Evolutionary conservation across 1,140 invertebrate species (phyloP).

Genomic region (Drosophila mauritiana): DNA sequence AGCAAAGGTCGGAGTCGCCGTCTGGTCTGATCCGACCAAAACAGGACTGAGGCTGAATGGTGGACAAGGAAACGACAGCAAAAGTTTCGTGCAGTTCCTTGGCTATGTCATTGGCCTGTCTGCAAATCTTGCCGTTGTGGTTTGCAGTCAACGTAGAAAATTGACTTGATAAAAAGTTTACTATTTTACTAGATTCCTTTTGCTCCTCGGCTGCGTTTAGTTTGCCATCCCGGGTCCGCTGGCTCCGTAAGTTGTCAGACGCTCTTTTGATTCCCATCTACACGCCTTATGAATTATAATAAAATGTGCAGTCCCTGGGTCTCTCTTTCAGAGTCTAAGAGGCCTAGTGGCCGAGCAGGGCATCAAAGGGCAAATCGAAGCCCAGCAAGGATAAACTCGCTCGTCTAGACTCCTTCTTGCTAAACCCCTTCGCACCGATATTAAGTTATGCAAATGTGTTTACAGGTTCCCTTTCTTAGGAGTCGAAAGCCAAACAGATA

Average conservation of each 20-base stretch:
- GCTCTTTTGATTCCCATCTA: constrained; percentile 52
- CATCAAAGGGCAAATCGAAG: constrained; percentile 8
- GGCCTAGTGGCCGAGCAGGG: constrained; percentile 1
- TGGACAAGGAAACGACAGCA: constrained; percentile 53
- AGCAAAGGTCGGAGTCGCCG: constrained; percentile 73
- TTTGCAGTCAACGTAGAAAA: constrained; percentile 76
- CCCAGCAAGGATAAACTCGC: constrained; percentile 10
- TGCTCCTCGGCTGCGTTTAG: constrained; percentile 39
- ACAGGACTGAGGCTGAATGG: constrained; percentile 11
- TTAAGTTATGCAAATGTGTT: constrained; percentile 16
- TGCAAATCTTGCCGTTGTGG: constrained; percentile 71
- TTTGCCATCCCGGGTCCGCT: constrained; percentile 21
- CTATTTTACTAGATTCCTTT: constrained; percentile 32
- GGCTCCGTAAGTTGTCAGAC: constrained; percentile 52
- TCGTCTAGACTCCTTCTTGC: background rate
- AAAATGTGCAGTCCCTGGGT: constrained; percentile 39
- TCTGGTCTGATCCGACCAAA: constrained; percentile 59
- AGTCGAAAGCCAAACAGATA: constrained; percentile 16
- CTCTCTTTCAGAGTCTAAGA: background rate
- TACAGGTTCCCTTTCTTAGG: constrained; percentile 9
- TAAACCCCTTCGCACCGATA: background rate
- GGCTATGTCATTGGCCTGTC: constrained; percentile 76
- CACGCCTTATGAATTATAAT: constrained; percentile 79
- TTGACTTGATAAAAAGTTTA: constrained; percentile 82
- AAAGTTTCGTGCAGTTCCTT: constrained; percentile 67